Evolutionary conservation across 1,140 invertebrate genomes (phyloP).

Genomic region (Drosophila ohnishii): DNA sequence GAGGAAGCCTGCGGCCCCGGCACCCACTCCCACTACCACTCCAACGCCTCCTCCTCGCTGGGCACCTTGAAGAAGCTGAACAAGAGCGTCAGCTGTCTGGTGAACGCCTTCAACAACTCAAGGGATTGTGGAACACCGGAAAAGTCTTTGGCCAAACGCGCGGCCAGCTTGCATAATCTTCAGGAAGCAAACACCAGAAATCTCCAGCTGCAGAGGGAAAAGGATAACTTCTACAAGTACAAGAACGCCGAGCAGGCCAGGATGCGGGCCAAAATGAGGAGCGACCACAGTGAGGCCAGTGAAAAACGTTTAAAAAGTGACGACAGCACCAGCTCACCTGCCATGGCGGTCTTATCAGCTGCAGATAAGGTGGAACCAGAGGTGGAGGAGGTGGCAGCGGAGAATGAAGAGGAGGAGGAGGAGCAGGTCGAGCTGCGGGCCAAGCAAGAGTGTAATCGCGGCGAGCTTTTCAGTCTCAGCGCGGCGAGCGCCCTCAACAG

Average conservation of each 20-base stretch:
- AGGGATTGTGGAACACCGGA: slow-evolving; percentile 50
- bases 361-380: slow-evolving; percentile 22
- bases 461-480: slow-evolving; percentile 46
- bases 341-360: slow-evolving; percentile 27
- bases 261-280: slow-evolving; percentile 57
- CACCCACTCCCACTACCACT: slow-evolving; percentile 1
- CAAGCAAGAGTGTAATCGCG: slow-evolving; percentile 18
- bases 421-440: slow-evolving; percentile 16
- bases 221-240: slow-evolving; percentile 82
- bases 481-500: slow-evolving; percentile 53
- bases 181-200: slow-evolving; percentile 25
- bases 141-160: slow-evolving; percentile 55
- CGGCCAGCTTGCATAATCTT: slow-evolving; percentile 73
- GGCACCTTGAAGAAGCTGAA: slow-evolving; percentile 72
- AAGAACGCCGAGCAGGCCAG: slow-evolving; percentile 80
- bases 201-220: slow-evolving; percentile 51
- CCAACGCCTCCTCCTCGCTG: slow-evolving; percentile 26
- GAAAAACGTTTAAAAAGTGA: slow-evolving; percentile 22
- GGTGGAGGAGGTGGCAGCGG: background rate
- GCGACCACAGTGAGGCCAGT: slow-evolving; percentile 20
- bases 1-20: slow-evolving; percentile 40
- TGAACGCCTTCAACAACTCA: slow-evolving; percentile 69
- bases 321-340: slow-evolving; percentile 21
- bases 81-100: slow-evolving; percentile 76
- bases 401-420: slow-evolving; percentile 3